Evolutionary conservation across 2,113 vertebrate species (phyloP).

Genomic region (Pimephales promelas): DNA sequence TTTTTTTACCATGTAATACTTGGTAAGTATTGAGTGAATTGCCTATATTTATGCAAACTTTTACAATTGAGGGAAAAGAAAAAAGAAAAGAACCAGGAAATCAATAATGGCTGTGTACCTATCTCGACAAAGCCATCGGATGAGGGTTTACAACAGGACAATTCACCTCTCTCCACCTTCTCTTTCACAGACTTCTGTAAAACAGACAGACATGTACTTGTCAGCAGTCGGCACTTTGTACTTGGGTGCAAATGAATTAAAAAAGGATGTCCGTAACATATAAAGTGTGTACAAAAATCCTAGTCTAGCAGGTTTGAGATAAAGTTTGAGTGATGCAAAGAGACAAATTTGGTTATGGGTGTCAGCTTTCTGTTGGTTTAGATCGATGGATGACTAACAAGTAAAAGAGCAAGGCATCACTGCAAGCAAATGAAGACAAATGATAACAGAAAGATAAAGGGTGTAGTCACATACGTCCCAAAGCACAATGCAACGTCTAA

Average conservation of each 20-base stretch:
- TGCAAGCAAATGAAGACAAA: neutral
- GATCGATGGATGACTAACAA: neutral
- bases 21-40: neutral
- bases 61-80: neutral
- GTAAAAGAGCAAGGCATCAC: neutral
- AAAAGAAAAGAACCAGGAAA: neutral
- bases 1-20: neutral
- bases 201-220: slow-evolving; percentile 12
- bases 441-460: neutral
- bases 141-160: slow-evolving; percentile 63
- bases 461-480: neutral
- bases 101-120: slow-evolving; percentile 54
- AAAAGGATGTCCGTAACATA: neutral
- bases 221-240: neutral
- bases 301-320: neutral
- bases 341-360: neutral
- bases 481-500: neutral
- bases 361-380: neutral
- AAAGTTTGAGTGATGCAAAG: neutral
- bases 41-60: slow-evolving; percentile 22
- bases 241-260: neutral
- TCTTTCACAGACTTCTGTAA: slow-evolving; percentile 57
- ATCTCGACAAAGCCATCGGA: slow-evolving; percentile 73
- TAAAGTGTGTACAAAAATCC: neutral
- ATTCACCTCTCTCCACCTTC: slow-evolving; percentile 39